A percentile compares a stretch with the other conserved stretches of the same genome.
Evolutionary conservation across 2,888 invertebrate genomes (phyloP).

Genomic region (Blastobasis lacticolella): DNA sequence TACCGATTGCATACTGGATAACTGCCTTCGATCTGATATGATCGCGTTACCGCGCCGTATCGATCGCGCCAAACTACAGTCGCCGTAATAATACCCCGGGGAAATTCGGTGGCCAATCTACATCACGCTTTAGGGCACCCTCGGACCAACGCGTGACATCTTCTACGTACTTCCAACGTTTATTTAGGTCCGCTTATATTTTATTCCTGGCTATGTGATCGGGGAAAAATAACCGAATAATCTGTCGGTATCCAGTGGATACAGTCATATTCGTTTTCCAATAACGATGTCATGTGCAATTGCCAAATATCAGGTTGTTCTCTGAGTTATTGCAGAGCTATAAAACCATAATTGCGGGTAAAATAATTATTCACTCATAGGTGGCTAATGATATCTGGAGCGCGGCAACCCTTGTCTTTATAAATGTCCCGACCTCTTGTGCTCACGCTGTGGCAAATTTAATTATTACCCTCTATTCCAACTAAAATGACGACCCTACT

Average conservation of each 20-base stretch:
- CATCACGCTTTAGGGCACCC: slow-evolving; percentile 9
- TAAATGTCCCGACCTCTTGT: slow-evolving; percentile 30
- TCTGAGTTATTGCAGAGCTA: too few species aligned
- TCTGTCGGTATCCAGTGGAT: too few species aligned
- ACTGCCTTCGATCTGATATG: slow-evolving; percentile 42
- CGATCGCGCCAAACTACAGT: slow-evolving; percentile 31
- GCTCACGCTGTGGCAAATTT: slow-evolving; percentile 11
- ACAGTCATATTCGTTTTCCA: too few species aligned
- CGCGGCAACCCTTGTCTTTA: slow-evolving; percentile 33
- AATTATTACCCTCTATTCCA: slow-evolving; percentile 9
- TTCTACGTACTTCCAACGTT: slow-evolving; percentile 2
- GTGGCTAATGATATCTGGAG: slow-evolving; percentile 11
- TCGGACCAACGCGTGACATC: slow-evolving; percentile 2
- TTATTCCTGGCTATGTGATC: too few species aligned
- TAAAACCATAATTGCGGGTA: too few species aligned
- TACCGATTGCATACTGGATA: slow-evolving; percentile 53
- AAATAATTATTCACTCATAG: neutral
- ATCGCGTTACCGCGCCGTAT: slow-evolving; percentile 38
- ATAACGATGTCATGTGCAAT: too few species aligned
- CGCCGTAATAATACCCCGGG: slow-evolving; percentile 27
- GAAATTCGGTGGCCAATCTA: slow-evolving; percentile 26
- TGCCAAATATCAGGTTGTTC: too few species aligned
- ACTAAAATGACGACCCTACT: slow-evolving; percentile 8
- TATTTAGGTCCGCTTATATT: slow-evolving; percentile 3
- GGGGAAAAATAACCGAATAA: too few species aligned